Base-by-base conservation (phyloP, 2,113 vertebrate genomes). In the Chrysemys picta region DNA sequence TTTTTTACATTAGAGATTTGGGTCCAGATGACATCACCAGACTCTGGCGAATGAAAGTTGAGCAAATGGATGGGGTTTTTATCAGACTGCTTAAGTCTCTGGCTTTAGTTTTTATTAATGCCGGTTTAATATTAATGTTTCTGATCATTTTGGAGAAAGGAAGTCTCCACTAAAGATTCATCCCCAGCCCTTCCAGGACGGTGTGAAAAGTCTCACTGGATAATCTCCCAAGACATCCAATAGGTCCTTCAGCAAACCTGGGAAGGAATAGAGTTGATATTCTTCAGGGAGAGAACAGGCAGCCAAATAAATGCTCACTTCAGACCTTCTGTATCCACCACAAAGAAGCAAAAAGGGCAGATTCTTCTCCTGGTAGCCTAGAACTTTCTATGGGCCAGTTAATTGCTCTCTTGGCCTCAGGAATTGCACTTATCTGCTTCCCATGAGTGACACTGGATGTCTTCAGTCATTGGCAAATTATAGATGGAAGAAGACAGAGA, bases 341-440 rank as follows among this genome's bases (percentile, higher is more conserved):
- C 78, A 82, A 86, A n/a, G 38, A 92, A 89, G 85, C 62, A 24
- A 45, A 72, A 86, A 93, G 94, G 89, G 90, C 89, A 88, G 80
- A 69, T 94, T 53, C 88, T 65, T 84, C 14, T 31, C 5, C 83
- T 88, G 72, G 85, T 47, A 54, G 53, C 65, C 21, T 13, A 0
- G 38, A 25, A 79, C 90, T 91, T 82, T 57, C 49, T 76, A 57
- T 35, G 86, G 45, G 83, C 90, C 83, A 82, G 0, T 86, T 84
- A 89, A 49, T 69, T 69, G n/a, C 57, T 75, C 54, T 10, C 54
- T 62, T 38, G n/a, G 91, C 31, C 78, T 94, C 56, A 35, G 85
- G 85, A 78, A 27, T 13, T 42, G 52, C 0, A 0, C 69, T 90
- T 62, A 31, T 65, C 49, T 86, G n/a, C 89, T 52, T 75, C 90